These are phyloP conservation scores for Panthera uncia DNA, from an alignment of 2,113 vertebrate species.

Conservation along the genomic window DNA sequence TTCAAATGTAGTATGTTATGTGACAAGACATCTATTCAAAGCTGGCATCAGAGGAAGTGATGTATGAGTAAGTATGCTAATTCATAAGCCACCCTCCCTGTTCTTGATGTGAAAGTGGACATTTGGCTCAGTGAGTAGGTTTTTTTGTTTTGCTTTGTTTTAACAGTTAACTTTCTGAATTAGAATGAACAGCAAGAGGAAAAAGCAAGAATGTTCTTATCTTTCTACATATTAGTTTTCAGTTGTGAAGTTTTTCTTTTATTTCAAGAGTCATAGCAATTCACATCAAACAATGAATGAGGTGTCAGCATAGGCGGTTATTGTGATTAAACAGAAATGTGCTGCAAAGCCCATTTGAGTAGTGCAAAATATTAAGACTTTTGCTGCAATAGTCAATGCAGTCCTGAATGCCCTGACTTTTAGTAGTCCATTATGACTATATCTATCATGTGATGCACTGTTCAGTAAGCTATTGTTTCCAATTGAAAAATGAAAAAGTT, in stretches of 20 bases:
- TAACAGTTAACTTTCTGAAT: neutral
- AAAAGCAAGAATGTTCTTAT: conserved; percentile 30
- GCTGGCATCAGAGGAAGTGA: neutral
- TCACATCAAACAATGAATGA: neutral
- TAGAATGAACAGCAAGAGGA: conserved; percentile 2
- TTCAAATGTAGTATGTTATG: neutral
- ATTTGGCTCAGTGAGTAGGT: neutral
- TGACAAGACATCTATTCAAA: neutral
- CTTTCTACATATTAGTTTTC: neutral
- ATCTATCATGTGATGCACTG: neutral
- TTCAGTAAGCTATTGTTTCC: neutral
- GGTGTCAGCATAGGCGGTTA: neutral
- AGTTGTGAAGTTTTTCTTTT: neutral
- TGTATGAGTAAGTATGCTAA: neutral
- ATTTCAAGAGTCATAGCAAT: neutral
- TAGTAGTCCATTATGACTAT: neutral
- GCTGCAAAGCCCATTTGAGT: neutral
- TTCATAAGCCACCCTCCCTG: neutral
- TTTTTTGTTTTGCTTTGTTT: neutral
- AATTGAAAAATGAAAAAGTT: neutral
- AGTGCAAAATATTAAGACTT: neutral
- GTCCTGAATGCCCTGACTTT: neutral
- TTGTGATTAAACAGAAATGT: neutral
- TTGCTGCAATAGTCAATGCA: neutral
- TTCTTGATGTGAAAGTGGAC: neutral